These are phyloP conservation scores for Trinorchestia longiramus DNA, from an alignment of 1,140 invertebrate species.

Conservation along the genomic window DNA sequence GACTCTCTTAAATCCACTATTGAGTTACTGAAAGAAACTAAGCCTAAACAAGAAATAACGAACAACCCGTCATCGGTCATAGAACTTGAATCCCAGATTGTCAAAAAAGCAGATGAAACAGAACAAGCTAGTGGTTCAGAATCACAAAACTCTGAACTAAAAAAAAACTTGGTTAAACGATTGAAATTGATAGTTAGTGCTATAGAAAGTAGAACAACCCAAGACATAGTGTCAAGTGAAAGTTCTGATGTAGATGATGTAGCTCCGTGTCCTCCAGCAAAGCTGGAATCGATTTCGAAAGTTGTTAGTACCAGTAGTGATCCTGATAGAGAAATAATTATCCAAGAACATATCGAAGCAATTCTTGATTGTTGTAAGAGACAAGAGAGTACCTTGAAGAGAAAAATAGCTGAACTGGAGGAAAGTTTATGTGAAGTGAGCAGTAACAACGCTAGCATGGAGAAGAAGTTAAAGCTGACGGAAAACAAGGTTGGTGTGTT, in stretches of 20 bases:
- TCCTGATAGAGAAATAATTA: constrained; percentile 34
- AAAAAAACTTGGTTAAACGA: constrained; percentile 67
- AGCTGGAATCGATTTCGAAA: neutral
- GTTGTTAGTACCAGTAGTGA: constrained; percentile 32
- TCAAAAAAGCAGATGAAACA: neutral
- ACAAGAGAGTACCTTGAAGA: neutral
- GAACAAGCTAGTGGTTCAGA: constrained; percentile 49
- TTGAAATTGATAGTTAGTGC: constrained; percentile 65
- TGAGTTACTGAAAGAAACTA: neutral
- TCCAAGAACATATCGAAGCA: neutral
- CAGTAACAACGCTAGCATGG: neutral
- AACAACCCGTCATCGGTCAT: neutral
- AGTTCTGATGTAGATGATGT: constrained; percentile 47
- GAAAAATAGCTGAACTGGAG: neutral
- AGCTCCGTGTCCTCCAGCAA: neutral
- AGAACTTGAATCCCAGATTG: neutral
- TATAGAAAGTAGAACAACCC: constrained; percentile 54
- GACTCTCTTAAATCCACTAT: constrained; percentile 33
- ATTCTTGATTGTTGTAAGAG: neutral
- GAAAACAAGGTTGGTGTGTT: constrained; percentile 31
- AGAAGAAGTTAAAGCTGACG: constrained; percentile 8
- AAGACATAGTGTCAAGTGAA: neutral
- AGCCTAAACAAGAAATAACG: neutral
- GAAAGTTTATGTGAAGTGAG: neutral
- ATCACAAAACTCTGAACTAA: constrained; percentile 61